Evolutionary conservation across 2,113 vertebrate genomes (phyloP).

Genomic region (Periophthalmus modestus): DNA sequence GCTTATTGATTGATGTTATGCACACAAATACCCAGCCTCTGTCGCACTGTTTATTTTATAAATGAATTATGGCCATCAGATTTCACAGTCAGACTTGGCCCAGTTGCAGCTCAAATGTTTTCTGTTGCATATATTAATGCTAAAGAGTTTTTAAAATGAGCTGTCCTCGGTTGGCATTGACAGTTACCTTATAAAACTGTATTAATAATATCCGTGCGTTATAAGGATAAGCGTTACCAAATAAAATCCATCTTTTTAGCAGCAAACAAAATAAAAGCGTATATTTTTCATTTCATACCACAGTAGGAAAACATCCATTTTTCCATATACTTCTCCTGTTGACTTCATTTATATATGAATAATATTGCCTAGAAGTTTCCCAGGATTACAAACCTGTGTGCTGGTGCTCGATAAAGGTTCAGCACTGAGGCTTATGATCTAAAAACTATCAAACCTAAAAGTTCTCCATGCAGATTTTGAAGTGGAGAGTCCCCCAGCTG

Average conservation of each 20-base stretch:
- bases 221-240: neutral
- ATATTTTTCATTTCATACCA: too few relatives aligned
- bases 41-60: slow-evolving; percentile 42
- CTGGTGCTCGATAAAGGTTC: too few relatives aligned
- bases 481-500: too few relatives aligned
- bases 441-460: too few relatives aligned
- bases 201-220: neutral
- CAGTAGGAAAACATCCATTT: too few relatives aligned
- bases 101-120: slow-evolving; percentile 30
- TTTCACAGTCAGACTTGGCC: slow-evolving; percentile 46
- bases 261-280: too few relatives aligned
- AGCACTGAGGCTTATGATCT: too few relatives aligned
- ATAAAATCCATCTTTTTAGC: neutral
- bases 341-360: too few relatives aligned
- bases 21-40: slow-evolving; percentile 20
- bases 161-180: slow-evolving; percentile 3
- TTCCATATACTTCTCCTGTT: too few relatives aligned
- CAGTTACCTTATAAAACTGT: neutral
- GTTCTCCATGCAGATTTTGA: too few relatives aligned
- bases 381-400: too few relatives aligned
- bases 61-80: slow-evolving; percentile 45
- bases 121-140: slow-evolving; percentile 31
- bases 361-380: too few relatives aligned
- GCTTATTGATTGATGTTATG: slow-evolving; percentile 16
- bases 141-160: slow-evolving; percentile 30